Conservation (phyloP, 2,888 invertebrate species). For the Nomada ruficornis region DNA sequence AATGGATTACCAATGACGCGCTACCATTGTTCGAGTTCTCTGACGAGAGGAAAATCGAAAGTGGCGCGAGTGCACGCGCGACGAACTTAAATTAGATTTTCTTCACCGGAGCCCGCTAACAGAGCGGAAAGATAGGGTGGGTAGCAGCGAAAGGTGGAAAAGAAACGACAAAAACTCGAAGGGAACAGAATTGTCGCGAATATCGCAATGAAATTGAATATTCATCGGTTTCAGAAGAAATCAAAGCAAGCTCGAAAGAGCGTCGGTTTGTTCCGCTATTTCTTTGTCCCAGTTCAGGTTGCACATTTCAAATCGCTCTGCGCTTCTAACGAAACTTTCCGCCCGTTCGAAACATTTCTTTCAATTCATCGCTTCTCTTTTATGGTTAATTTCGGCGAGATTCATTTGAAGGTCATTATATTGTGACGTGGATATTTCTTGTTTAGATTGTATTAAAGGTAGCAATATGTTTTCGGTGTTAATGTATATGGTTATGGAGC, state of each 20-base stretch:
- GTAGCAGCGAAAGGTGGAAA: conserved; percentile 5
- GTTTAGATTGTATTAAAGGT: too few species aligned
- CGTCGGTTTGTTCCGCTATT: conserved; percentile 29
- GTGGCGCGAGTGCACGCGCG: conserved; percentile 46
- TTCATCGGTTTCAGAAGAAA: conserved; percentile 66
- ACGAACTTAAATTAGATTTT: conserved; percentile 74
- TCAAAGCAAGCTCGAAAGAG: conserved; percentile 43
- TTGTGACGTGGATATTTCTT: too few species aligned
- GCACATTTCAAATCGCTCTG: conserved; percentile 24
- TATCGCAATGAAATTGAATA: conserved; percentile 62
- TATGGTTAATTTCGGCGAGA: conserved; percentile 7
- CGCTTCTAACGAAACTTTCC: conserved; percentile 9
- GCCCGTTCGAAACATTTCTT: conserved; percentile 14
- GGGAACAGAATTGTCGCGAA: conserved; percentile 24
- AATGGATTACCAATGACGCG: conserved; percentile 45
- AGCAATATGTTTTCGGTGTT: too few species aligned
- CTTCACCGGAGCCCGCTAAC: conserved; percentile 25
- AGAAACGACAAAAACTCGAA: conserved; percentile 24
- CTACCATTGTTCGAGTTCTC: conserved; percentile 50
- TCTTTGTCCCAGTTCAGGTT: conserved; percentile 36
- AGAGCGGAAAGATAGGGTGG: conserved; percentile 33
- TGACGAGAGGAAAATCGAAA: conserved; percentile 58
- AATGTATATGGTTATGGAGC: too few species aligned
- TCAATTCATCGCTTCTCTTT: conserved; percentile 7
- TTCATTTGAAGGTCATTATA: too few species aligned